Evolutionary conservation across 2,888 invertebrate species (phyloP).

Genomic region (Catonia carolina): DNA sequence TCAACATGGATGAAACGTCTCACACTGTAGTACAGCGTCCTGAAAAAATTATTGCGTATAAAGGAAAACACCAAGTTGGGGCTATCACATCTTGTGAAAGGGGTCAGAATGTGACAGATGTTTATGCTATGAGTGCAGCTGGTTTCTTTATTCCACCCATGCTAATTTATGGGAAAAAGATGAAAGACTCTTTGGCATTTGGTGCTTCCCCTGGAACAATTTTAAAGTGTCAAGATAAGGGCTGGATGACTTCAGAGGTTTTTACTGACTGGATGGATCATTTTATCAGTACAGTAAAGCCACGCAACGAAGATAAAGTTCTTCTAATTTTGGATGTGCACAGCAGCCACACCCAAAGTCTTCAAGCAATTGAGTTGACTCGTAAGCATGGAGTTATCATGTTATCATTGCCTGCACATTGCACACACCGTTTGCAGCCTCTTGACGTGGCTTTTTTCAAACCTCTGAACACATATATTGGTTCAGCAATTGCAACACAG

Average conservation of each 20-base stretch:
- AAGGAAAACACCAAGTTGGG: neutral
- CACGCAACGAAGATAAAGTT: neutral
- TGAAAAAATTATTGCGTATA: neutral
- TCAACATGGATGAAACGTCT: neutral
- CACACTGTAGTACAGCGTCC: neutral
- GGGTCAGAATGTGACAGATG: neutral
- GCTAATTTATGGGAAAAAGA: too few relatives aligned
- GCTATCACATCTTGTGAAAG: neutral
- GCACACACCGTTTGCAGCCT: slow-evolving; percentile 1
- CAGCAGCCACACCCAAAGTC: neutral
- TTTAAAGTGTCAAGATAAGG: too few relatives aligned
- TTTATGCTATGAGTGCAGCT: neutral
- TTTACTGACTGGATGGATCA: slow-evolving; percentile 1
- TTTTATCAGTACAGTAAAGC: neutral
- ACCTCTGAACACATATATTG: slow-evolving; percentile 13
- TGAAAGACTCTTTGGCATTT: too few relatives aligned
- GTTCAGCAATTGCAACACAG: slow-evolving; percentile 7
- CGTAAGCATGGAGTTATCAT: neutral
- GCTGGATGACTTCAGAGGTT: neutral
- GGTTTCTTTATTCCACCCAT: neutral
- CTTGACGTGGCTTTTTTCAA: slow-evolving; percentile 9
- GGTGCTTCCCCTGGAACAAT: too few relatives aligned
- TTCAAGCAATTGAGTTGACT: neutral
- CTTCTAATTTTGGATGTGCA: neutral
- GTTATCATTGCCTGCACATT: neutral